Percentiles rank a stretch among this genome's conserved stretches.
These are phyloP conservation scores for Pseudorhiza aurosa DNA, from an alignment of 30 jellyfish, hydroid and myxozoan genomes.

Conservation along the genomic window DNA sequence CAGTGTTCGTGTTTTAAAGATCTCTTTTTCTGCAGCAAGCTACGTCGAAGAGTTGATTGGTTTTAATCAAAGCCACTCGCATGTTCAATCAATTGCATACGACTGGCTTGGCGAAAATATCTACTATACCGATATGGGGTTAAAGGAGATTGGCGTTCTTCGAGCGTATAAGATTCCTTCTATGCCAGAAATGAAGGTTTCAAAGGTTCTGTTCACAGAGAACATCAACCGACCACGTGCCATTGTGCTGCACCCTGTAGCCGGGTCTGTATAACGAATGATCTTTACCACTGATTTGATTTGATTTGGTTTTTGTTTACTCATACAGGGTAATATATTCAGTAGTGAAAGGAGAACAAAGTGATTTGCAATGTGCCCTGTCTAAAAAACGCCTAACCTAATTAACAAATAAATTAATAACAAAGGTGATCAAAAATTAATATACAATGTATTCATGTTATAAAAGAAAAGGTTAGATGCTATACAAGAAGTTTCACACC, in stretches of 20 bases:
- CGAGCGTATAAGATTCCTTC: conserved; percentile 23
- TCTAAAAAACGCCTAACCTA: too few species aligned
- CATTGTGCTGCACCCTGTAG: conserved; percentile 75
- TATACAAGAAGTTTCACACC: too few species aligned
- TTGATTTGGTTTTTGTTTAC: too few species aligned
- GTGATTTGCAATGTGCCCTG: too few species aligned
- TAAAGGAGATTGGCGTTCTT: conserved; percentile 80
- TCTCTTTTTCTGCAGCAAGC: conserved; percentile 52
- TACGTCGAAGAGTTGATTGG: conserved; percentile 49
- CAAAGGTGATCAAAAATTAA: too few species aligned
- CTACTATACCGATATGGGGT: conserved; percentile 83
- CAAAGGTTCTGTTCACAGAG: conserved; percentile 57
- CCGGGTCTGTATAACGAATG: conserved; percentile 68
- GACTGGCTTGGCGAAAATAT: conserved; percentile 89
- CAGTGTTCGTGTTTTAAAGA: too few species aligned
- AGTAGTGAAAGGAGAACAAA: too few species aligned
- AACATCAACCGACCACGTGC: conserved; percentile 84
- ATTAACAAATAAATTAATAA: too few species aligned
- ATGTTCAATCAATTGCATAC: conserved; percentile 84
- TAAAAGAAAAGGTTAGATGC: too few species aligned
- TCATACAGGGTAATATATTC: too few species aligned
- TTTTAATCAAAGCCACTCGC: conserved; percentile 72
- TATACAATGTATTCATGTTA: too few species aligned
- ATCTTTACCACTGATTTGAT: too few species aligned
- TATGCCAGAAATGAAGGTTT: conserved; percentile 20